Evolutionary conservation across 2,888 invertebrate species (phyloP).

Genomic region (Drosophila flavopinicola): DNA sequence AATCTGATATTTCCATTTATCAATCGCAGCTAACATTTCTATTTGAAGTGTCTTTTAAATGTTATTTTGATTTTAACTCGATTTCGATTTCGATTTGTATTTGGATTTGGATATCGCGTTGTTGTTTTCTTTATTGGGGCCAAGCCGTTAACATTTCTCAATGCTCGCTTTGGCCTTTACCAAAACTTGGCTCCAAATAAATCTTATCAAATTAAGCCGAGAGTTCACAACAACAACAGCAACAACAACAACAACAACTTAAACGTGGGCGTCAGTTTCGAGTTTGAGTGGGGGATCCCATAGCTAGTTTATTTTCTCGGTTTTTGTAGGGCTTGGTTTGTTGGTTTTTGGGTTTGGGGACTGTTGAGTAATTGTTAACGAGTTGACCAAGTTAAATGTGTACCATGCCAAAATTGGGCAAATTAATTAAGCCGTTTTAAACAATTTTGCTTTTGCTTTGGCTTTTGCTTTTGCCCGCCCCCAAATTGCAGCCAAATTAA

Average conservation of each 20-base stretch:
- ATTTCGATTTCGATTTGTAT: too few species aligned
- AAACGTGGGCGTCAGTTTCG: slow-evolving; percentile 57
- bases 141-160: slow-evolving; percentile 57
- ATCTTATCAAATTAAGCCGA: slow-evolving; percentile 79
- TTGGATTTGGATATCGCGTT: slow-evolving; percentile 14
- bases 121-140: slow-evolving; percentile 34
- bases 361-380: slow-evolving; percentile 67
- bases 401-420: slow-evolving; percentile 69
- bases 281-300: slow-evolving; percentile 43
- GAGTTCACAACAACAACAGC: slow-evolving; percentile 50
- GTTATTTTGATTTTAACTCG: slow-evolving; percentile 58
- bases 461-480: slow-evolving; percentile 25
- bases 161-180: slow-evolving; percentile 62
- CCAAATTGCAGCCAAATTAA: slow-evolving; percentile 74
- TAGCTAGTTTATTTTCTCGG: slow-evolving; percentile 1
- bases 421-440: slow-evolving; percentile 77
- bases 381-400: slow-evolving; percentile 63
- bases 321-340: slow-evolving; percentile 58
- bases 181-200: slow-evolving; percentile 70
- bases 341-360: slow-evolving; percentile 47
- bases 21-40: slow-evolving; percentile 64
- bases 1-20: slow-evolving; percentile 44
- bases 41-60: slow-evolving; percentile 70
- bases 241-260: slow-evolving; percentile 36
- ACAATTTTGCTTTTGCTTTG: slow-evolving; percentile 63